Conservation (phyloP, 2,113 vertebrate genomes). For the Caretta caretta region DNA sequence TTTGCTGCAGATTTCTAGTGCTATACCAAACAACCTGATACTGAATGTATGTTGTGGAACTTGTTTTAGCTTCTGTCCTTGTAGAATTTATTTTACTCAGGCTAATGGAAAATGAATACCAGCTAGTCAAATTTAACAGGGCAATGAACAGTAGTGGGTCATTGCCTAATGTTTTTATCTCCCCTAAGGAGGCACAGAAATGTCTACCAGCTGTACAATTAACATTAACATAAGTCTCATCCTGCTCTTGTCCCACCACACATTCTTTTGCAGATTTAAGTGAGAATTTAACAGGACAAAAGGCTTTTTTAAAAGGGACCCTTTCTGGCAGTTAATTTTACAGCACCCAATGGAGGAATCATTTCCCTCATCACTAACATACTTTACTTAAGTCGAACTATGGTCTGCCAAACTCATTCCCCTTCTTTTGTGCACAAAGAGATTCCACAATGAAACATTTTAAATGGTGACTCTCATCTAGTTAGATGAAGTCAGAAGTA, state of each 20-base stretch:
- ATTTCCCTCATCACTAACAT: background rate
- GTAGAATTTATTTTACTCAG: background rate
- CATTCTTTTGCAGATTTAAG: background rate
- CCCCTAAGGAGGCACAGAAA: background rate
- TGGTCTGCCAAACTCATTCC: background rate
- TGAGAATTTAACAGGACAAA: background rate
- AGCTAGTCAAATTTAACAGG: background rate
- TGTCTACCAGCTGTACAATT: background rate
- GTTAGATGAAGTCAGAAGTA: background rate
- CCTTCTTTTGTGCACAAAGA: background rate
- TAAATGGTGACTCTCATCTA: background rate
- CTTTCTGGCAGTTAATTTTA: background rate
- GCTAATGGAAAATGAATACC: background rate
- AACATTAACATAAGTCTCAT: background rate
- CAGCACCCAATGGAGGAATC: background rate
- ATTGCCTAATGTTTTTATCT: background rate
- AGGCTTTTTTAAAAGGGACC: background rate
- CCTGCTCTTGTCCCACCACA: background rate
- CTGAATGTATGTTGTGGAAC: background rate
- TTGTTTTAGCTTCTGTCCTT: background rate
- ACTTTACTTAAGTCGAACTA: background rate
- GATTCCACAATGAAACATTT: background rate
- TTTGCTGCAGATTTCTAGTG: background rate
- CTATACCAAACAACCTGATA: background rate
- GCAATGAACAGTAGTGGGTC: background rate